Conservation (phyloP, 2,113 vertebrate genomes). For the Morone chrysops region DNA sequence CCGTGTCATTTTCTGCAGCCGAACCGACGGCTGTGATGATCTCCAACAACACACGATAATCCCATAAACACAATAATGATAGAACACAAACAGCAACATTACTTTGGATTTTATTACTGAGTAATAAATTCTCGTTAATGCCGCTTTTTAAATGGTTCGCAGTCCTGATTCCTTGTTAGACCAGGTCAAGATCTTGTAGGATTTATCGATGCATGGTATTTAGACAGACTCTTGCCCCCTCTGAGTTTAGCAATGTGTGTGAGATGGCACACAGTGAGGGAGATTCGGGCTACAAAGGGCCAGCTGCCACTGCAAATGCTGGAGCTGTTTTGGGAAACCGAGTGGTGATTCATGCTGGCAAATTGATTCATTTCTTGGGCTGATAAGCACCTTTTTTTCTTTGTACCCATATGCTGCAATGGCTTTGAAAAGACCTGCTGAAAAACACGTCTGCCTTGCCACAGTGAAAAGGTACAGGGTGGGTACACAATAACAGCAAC, state of each 20-base stretch:
- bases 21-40: neutral
- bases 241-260: conserved; percentile 28
- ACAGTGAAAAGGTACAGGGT: neutral
- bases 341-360: conserved; percentile 68
- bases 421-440: conserved; percentile 45
- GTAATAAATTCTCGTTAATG: neutral
- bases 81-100: neutral
- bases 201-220: conserved; percentile 52
- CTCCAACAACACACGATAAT: neutral
- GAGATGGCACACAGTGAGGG: conserved; percentile 37
- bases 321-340: conserved; percentile 63
- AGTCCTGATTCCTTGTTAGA: neutral
- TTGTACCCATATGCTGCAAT: conserved; percentile 32
- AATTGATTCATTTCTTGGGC: conserved; percentile 73
- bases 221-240: conserved; percentile 5
- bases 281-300: conserved; percentile 51
- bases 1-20: neutral
- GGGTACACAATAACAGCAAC: conserved; percentile 2
- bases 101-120: neutral
- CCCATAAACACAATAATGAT: neutral
- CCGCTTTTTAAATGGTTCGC: neutral
- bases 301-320: conserved; percentile 58
- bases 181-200: conserved; percentile 22
- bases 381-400: conserved; percentile 63
- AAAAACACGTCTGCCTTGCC: conserved; percentile 9